Percentiles rank a stretch among this genome's conserved stretches.
These are phyloP conservation scores for Lethocerus indicus DNA, from an alignment of 1,140 invertebrate genomes.

Conservation along the genomic window DNA sequence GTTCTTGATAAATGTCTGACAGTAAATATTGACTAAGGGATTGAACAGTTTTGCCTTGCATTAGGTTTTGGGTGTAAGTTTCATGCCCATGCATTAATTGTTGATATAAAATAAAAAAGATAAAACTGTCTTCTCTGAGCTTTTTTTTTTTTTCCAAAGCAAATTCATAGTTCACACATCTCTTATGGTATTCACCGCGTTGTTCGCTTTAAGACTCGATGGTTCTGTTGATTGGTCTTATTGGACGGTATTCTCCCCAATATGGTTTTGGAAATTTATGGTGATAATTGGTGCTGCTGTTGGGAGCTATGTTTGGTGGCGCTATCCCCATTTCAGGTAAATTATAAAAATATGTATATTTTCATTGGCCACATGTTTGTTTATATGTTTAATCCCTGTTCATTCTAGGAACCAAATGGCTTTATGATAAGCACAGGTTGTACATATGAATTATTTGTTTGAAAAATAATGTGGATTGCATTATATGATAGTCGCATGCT, in stretches of 20 bases:
- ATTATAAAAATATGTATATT: neutral
- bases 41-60: too few species aligned
- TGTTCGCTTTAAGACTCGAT: slow-evolving; percentile 81
- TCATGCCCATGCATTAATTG: too few species aligned
- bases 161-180: slow-evolving; percentile 92
- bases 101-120: too few species aligned
- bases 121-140: slow-evolving; percentile 3
- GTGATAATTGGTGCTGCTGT: slow-evolving; percentile 75
- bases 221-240: slow-evolving; percentile 78
- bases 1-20: slow-evolving; percentile 18
- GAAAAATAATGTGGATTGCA: too few species aligned
- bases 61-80: too few species aligned
- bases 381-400: too few species aligned
- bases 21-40: too few species aligned
- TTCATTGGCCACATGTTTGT: neutral
- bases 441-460: too few species aligned
- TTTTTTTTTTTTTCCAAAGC: slow-evolving; percentile 33
- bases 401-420: too few species aligned
- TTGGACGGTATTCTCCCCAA: slow-evolving; percentile 83
- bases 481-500: too few species aligned
- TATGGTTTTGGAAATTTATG: slow-evolving; percentile 93
- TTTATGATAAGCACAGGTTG: too few species aligned
- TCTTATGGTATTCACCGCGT: slow-evolving; percentile 73
- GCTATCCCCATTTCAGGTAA: slow-evolving; percentile 81
- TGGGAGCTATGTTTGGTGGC: slow-evolving; percentile 88